These are phyloP conservation scores for Drosophila punjabiensis DNA, from an alignment of 1,140 invertebrate species.

Conservation along the genomic window DNA sequence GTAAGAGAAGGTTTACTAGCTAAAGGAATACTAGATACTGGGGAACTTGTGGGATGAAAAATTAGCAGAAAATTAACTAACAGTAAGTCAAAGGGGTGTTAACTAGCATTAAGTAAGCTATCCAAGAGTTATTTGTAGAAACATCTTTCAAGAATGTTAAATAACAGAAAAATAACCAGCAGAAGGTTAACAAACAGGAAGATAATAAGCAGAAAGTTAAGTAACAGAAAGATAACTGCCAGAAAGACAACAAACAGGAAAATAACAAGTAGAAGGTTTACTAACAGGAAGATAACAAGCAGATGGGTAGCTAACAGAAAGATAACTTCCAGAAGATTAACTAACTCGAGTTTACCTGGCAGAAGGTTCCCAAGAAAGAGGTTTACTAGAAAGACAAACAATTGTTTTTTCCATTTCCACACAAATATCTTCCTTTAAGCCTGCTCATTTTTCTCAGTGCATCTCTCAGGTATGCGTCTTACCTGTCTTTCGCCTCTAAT, in stretches of 20 bases:
- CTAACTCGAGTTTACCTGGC: background rate
- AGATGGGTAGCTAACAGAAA: too few relatives aligned
- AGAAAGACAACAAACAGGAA: background rate
- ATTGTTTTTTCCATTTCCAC: background rate
- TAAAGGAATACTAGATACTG: too few relatives aligned
- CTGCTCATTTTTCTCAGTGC: background rate
- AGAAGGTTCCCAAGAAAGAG: too few relatives aligned
- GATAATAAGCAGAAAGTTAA: too few relatives aligned
- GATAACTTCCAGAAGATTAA: too few relatives aligned
- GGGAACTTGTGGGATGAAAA: background rate
- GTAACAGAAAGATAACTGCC: too few relatives aligned
- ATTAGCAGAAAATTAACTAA: too few relatives aligned
- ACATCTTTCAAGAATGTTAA: background rate
- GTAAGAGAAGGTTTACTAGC: background rate
- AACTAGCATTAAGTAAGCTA: too few relatives aligned
- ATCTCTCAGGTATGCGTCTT: slow-evolving; percentile 42
- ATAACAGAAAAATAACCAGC: background rate
- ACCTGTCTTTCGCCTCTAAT: slow-evolving; percentile 65
- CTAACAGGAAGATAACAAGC: too few relatives aligned
- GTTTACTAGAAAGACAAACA: rapidly evolving
- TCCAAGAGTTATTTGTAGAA: too few relatives aligned
- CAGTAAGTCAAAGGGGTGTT: too few relatives aligned
- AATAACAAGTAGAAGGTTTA: background rate
- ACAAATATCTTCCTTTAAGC: background rate
- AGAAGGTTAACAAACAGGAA: too few relatives aligned